phyloP scores from a whole-genome alignment of 2,113 vertebrate species.

The Zapus hudsonius region DNA sequence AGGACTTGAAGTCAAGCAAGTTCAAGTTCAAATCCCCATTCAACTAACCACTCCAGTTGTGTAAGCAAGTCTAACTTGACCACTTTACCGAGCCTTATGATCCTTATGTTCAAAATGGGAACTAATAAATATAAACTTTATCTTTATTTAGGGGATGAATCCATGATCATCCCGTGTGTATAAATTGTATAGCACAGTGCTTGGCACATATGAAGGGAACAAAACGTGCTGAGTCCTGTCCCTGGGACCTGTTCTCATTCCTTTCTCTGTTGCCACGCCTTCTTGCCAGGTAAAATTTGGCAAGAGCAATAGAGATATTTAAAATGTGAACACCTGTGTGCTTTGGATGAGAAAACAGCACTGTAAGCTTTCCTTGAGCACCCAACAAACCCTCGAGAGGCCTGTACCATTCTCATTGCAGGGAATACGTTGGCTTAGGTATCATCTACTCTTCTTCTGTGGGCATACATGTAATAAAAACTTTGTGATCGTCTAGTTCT shows the following conservation, averaged over 20 bases:
- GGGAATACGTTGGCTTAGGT: background rate
- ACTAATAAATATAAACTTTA: background rate
- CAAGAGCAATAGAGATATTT: background rate
- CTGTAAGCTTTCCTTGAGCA: background rate
- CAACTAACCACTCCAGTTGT: background rate
- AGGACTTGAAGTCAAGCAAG: background rate
- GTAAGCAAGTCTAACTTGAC: background rate
- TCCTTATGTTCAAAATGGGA: background rate
- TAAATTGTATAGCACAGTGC: background rate
- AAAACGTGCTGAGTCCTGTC: background rate
- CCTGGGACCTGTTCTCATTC: background rate
- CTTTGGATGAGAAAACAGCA: background rate
- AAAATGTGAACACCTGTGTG: background rate
- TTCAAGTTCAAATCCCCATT: slow-evolving; percentile 4
- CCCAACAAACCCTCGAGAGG: background rate
- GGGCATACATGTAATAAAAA: background rate
- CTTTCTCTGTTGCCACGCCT: background rate
- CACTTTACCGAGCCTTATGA: background rate
- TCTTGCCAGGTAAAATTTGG: background rate
- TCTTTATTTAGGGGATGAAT: background rate
- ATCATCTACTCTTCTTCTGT: background rate
- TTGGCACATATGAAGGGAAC: background rate
- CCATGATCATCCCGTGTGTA: background rate
- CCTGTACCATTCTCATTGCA: background rate
- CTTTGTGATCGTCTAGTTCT: background rate